phyloP scores from a whole-genome alignment of 2,888 invertebrate species.

The Zaprionus bogoriensis region DNA sequence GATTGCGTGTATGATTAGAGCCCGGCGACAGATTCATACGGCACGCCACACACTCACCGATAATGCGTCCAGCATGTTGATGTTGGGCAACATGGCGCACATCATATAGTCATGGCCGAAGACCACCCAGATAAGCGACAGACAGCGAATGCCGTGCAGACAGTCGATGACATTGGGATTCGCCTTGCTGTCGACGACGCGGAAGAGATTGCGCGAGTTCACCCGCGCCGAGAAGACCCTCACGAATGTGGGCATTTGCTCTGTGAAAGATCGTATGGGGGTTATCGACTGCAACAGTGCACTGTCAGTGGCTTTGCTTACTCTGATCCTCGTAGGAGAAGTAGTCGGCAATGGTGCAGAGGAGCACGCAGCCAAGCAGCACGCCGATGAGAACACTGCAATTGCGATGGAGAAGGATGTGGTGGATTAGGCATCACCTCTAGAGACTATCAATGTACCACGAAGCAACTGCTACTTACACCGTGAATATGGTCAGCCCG shows the following conservation, averaged over 20 bases:
- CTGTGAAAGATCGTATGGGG: background rate
- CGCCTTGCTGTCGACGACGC: slow-evolving; percentile 20
- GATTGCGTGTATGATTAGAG: background rate
- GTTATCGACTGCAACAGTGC: background rate
- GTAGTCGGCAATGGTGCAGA: slow-evolving; percentile 53
- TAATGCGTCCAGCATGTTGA: slow-evolving; percentile 50
- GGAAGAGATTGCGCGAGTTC: slow-evolving; percentile 58
- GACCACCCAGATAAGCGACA: slow-evolving; percentile 81
- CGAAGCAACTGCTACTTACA: background rate
- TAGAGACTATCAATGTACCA: background rate
- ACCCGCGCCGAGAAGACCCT: slow-evolving; percentile 59
- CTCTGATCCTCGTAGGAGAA: slow-evolving; percentile 28
- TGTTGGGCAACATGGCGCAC: slow-evolving; percentile 52
- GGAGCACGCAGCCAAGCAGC: slow-evolving; percentile 21
- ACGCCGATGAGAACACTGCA: background rate
- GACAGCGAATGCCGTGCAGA: slow-evolving; percentile 82
- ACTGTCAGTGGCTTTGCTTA: too few relatives aligned
- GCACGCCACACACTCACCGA: background rate
- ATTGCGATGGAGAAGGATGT: background rate
- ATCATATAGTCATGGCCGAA: slow-evolving; percentile 66
- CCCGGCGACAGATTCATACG: background rate
- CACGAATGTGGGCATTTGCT: slow-evolving; percentile 30
- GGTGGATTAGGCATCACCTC: too few relatives aligned
- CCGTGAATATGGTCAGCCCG: background rate
- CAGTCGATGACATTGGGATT: slow-evolving; percentile 63